phyloP scores from a whole-genome alignment of 2,113 vertebrate species.

The Phrynosoma blainvillii region DNA sequence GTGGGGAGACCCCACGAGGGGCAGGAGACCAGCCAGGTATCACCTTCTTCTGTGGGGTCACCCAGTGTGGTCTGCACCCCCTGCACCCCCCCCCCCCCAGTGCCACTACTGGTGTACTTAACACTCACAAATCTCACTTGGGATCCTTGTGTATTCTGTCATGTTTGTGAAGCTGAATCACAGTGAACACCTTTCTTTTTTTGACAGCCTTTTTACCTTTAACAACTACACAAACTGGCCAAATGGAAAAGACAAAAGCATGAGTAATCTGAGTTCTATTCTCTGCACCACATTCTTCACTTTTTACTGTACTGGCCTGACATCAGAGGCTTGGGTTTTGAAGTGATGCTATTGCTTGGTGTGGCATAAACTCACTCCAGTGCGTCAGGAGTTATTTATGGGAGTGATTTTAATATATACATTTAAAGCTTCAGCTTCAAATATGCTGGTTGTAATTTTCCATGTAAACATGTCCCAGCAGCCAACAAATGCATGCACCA shows the following conservation, averaged over 20 bases:
- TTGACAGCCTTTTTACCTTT: too few relatives aligned
- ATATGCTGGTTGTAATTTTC: background rate
- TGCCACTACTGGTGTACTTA: background rate
- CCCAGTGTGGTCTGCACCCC: too few relatives aligned
- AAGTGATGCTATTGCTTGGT: background rate
- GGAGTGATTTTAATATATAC: slow-evolving; percentile 28
- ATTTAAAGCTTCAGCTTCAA: background rate
- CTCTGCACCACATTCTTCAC: background rate
- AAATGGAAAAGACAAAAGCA: background rate
- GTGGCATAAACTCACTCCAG: slow-evolving; percentile 21
- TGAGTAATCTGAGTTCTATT: background rate
- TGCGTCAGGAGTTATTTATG: slow-evolving; percentile 35
- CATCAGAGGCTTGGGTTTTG: background rate
- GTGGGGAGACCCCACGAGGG: too few relatives aligned
- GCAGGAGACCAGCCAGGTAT: too few relatives aligned
- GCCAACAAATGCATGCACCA: slow-evolving; percentile 1
- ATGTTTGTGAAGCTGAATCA: background rate
- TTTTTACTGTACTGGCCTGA: background rate
- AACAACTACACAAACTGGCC: too few relatives aligned
- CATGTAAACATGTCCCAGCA: slow-evolving; percentile 5
- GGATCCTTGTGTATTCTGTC: background rate
- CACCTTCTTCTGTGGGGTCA: too few relatives aligned
- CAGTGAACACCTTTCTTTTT: background rate
- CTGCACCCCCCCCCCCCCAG: too few relatives aligned
- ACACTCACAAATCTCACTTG: background rate